phyloP scores from a whole-genome alignment of 2,888 invertebrate species.

The Hypselothyrea guttata region DNA sequence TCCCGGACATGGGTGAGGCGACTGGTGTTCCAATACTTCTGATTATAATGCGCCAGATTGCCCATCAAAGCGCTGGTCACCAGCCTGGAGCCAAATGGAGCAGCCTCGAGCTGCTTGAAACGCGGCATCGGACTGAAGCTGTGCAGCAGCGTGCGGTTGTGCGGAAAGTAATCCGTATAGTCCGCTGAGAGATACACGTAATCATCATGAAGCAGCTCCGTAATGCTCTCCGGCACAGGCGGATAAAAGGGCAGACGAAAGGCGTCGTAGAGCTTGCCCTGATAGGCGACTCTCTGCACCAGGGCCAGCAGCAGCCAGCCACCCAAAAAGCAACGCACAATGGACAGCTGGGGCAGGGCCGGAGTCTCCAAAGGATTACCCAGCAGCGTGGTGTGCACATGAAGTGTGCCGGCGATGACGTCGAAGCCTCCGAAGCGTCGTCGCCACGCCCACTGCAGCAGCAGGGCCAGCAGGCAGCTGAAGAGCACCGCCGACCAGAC shows the following conservation, averaged over 20 bases:
- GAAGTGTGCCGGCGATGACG: conserved; percentile 42
- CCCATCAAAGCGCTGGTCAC: conserved; percentile 54
- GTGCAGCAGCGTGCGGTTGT: conserved; percentile 42
- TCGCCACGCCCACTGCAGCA: conserved; percentile 34
- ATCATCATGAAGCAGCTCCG: conserved; percentile 43
- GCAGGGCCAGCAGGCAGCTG: conserved; percentile 22
- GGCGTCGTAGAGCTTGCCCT: conserved; percentile 77
- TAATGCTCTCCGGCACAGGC: conserved; percentile 53
- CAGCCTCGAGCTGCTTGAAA: conserved; percentile 37
- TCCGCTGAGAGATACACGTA: conserved; percentile 44
- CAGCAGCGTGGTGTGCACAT: conserved; percentile 61
- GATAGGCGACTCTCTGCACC: conserved; percentile 79
- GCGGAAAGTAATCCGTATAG: conserved; percentile 59
- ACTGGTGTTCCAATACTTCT: conserved; percentile 43
- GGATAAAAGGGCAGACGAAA: conserved; percentile 61
- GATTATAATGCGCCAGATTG: conserved; percentile 62
- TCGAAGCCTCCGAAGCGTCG: conserved; percentile 38
- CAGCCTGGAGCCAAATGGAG: neutral
- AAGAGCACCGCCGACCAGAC: conserved; percentile 63
- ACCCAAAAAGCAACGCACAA: conserved; percentile 25
- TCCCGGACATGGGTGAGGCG: conserved; percentile 63
- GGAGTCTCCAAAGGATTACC: conserved; percentile 63
- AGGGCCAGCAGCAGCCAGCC: conserved; percentile 70
- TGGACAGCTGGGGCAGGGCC: conserved; percentile 43
- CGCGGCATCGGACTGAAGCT: conserved; percentile 10